A percentile compares a stretch with the other conserved stretches of the same genome.
These are phyloP conservation scores for Gasterosteus nipponicus DNA, from an alignment of 2,113 vertebrate species.

Conservation along the genomic window DNA sequence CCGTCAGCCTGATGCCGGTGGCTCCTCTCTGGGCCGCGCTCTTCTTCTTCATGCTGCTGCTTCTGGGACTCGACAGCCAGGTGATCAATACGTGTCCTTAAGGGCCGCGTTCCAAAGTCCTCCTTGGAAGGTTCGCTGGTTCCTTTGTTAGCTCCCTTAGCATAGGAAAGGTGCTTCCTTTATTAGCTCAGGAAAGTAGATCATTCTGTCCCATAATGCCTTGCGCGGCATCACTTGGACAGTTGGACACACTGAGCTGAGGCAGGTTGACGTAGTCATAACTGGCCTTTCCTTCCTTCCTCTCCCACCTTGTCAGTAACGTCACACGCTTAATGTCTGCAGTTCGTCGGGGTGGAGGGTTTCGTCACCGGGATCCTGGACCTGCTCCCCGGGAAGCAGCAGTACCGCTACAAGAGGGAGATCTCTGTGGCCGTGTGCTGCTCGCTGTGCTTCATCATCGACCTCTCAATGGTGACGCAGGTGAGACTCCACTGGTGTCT, in stretches of 20 bases:
- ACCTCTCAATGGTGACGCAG: conserved; percentile 88
- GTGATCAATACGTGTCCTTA: conserved; percentile 43
- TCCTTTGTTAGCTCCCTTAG: no score
- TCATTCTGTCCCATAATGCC: no score
- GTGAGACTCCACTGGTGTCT: conserved; percentile 58
- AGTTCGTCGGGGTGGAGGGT: conserved; percentile 87
- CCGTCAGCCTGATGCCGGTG: conserved; percentile 84
- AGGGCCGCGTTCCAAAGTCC: no score
- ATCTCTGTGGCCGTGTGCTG: conserved; percentile 83
- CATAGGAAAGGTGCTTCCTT: no score
- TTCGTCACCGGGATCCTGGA: conserved; percentile 86
- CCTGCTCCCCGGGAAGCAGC: conserved; percentile 77
- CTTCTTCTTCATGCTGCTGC: conserved; percentile 87
- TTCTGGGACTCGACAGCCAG: conserved; percentile 86
- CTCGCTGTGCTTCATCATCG: conserved; percentile 82
- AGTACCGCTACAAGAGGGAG: conserved; percentile 80
- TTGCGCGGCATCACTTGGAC: no score
- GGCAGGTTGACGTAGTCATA: no score
- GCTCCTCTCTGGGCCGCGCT: conserved; percentile 85
- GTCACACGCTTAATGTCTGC: conserved; percentile 1
- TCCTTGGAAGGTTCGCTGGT: no score
- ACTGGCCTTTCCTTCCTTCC: no score
- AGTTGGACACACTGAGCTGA: no score
- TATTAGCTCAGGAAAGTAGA: no score
- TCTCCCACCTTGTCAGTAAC: no score